phyloP scores from a whole-genome alignment of 2,888 invertebrate species.

The Meandrusa payeni region DNA sequence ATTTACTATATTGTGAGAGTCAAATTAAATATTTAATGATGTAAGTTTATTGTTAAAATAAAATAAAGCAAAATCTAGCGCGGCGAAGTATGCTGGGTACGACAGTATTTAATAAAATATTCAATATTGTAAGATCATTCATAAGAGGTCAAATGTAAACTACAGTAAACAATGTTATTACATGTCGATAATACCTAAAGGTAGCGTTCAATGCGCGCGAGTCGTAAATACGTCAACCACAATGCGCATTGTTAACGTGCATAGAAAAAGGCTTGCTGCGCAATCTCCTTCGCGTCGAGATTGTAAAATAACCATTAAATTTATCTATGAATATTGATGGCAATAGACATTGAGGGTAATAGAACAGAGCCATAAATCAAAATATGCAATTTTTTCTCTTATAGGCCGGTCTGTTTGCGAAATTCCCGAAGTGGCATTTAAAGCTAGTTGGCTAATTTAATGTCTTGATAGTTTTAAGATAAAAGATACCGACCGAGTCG shows the following conservation, averaged over 20 bases:
- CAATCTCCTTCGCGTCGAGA: slow-evolving; percentile 8
- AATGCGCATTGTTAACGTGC: slow-evolving; percentile 40
- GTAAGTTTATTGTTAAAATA: too few relatives aligned
- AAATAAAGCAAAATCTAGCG: too few relatives aligned
- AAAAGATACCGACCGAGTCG: too few relatives aligned
- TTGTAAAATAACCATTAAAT: slow-evolving; percentile 18
- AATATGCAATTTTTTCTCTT: too few relatives aligned
- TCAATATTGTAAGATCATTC: slow-evolving; percentile 14
- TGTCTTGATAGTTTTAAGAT: too few relatives aligned
- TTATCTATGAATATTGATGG: slow-evolving; percentile 13
- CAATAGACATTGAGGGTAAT: slow-evolving; percentile 1
- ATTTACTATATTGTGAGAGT: too few relatives aligned
- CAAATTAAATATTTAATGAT: too few relatives aligned
- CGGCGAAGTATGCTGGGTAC: too few relatives aligned
- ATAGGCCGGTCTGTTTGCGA: too few relatives aligned
- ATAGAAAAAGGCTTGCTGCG: slow-evolving; percentile 16
- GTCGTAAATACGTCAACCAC: slow-evolving; percentile 39
- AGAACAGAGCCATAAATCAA: neutral
- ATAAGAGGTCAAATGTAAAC: slow-evolving; percentile 20
- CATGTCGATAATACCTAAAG: slow-evolving; percentile 16
- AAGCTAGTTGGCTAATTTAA: too few relatives aligned
- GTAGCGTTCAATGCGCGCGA: slow-evolving; percentile 33
- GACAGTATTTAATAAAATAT: too few relatives aligned
- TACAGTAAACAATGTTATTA: slow-evolving; percentile 25
- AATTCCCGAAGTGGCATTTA: too few relatives aligned